Base-by-base conservation (phyloP, 2,797 vertebrate species). In the Protosalanx chinensis region DNA sequence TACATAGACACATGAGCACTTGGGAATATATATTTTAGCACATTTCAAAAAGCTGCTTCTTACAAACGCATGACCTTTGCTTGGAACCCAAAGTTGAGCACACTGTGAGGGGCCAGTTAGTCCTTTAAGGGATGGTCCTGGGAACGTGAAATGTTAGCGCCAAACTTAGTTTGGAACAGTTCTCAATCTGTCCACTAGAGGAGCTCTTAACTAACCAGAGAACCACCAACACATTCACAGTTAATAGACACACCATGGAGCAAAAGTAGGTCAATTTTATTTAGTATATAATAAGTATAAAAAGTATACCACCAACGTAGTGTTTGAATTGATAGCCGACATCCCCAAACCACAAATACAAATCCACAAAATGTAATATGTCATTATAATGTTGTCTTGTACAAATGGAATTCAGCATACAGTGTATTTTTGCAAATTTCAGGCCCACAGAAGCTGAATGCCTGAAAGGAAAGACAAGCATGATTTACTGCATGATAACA, bases 181-280 rank as follows among this genome's bases (percentile, higher is more conserved):
- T 83, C 72, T 12, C 2, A 0, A 12, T 78, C 49, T 68, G 68
- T 53, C 89, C 93, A 91, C 89, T 80, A 92, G 93, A 89, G 91
- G 93, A 89, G 86, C 87, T 85, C 87, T 79, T 81, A 74, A 53
- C 29, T 88, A 88, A 90, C 84, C 66, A 33, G 71, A 86, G 77
- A 68, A 35, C 63, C 65, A 29, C 51, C 62, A 53, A 8, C 16
- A 41, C 23, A 16, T 15, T 49, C 41, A 6, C 10, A 13, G 23
- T 15, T 29, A 15, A 6, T 66, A 5, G 41, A 7, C 23, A 49
- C 41, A 66, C 46, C 18, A 56, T 16, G 51, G 18, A 16, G 18
- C 8, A 59, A 20, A 20, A 27, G 23, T 20, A 59, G 57, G 51
- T 56, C 15, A 1, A 27, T 56, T 56, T 6, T 56, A 4, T 56